Evolutionary conservation across 2,797 vertebrate species (phyloP).

Genomic region (Picus viridis): DNA sequence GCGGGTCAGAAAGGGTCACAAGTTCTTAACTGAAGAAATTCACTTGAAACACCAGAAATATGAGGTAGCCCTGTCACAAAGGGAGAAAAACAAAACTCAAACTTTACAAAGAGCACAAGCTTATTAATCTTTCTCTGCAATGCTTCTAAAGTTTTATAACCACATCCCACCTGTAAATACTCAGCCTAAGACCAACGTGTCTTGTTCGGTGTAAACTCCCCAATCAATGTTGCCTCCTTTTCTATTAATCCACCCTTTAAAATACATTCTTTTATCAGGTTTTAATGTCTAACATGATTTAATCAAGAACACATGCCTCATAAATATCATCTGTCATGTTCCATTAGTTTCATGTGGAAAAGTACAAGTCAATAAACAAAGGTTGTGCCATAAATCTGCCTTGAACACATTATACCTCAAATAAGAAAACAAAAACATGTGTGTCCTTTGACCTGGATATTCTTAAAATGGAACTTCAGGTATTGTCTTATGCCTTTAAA

Average conservation of each 20-base stretch:
- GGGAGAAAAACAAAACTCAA: conserved; percentile 25
- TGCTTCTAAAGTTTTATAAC: conserved; percentile 59
- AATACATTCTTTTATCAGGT: conserved; percentile 83
- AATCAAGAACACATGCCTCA: conserved; percentile 84
- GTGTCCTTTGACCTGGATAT: conserved; percentile 83
- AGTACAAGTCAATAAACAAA: conserved; percentile 87
- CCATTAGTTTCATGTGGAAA: conserved; percentile 83
- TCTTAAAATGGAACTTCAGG: conserved; percentile 78
- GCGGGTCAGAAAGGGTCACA: neutral
- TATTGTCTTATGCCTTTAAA: conserved; percentile 76
- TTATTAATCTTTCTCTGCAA: conserved; percentile 53
- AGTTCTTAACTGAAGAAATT: conserved; percentile 38
- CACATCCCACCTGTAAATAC: conserved; percentile 45
- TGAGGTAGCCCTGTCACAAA: neutral
- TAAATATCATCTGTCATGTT: conserved; percentile 86
- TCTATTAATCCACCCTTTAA: conserved; percentile 78
- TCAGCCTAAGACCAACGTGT: conserved; percentile 53
- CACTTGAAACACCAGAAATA: conserved; percentile 37
- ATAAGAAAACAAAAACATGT: conserved; percentile 86
- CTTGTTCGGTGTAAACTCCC: conserved; percentile 64
- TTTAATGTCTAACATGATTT: conserved; percentile 86
- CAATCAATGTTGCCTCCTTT: conserved; percentile 74
- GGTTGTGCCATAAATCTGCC: conserved; percentile 85
- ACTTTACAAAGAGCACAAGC: conserved; percentile 35
- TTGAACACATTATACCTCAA: conserved; percentile 86